Percentiles rank a stretch among this genome's conserved stretches.
These are phyloP conservation scores for Aquatica leii DNA, from an alignment of 2,888 invertebrate genomes.

Conservation along the genomic window DNA sequence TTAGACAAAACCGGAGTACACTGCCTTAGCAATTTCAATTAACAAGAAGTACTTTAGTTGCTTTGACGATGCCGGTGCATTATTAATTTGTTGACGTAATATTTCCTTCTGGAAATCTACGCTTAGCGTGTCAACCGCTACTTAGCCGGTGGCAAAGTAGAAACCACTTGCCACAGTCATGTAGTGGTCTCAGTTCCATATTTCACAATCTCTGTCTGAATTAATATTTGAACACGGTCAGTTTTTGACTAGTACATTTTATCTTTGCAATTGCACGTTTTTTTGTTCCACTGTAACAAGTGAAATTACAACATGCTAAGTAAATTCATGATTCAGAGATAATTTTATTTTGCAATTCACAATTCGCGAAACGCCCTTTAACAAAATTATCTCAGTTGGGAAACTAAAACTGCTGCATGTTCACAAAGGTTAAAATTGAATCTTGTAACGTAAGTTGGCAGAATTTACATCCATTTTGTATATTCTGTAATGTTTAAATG, in stretches of 20 bases:
- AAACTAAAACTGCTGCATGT: conserved; percentile 33
- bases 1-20: background rate
- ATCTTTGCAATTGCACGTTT: too few species aligned
- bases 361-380: conserved; percentile 25
- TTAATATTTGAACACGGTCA: conserved; percentile 52
- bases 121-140: conserved; percentile 42
- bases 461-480: conserved; percentile 3
- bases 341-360: conserved; percentile 25
- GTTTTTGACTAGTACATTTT: conserved; percentile 34
- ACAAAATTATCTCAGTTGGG: conserved; percentile 24
- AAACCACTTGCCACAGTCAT: conserved; percentile 53
- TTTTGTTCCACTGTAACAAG: conserved; percentile 30
- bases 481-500: too few species aligned
- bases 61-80: background rate
- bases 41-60: background rate
- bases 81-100: conserved; percentile 13
- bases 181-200: conserved; percentile 53
- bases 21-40: background rate
- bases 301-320: conserved; percentile 29
- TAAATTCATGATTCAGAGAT: conserved; percentile 30
- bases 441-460: conserved; percentile 17
- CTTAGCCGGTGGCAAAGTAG: conserved; percentile 43
- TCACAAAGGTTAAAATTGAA: conserved; percentile 35
- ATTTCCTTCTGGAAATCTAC: conserved; percentile 31
- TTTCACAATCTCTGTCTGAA: conserved; percentile 57